phyloP scores from a whole-genome alignment of 2,888 invertebrate species.

The Koerneria pararmatus region DNA sequence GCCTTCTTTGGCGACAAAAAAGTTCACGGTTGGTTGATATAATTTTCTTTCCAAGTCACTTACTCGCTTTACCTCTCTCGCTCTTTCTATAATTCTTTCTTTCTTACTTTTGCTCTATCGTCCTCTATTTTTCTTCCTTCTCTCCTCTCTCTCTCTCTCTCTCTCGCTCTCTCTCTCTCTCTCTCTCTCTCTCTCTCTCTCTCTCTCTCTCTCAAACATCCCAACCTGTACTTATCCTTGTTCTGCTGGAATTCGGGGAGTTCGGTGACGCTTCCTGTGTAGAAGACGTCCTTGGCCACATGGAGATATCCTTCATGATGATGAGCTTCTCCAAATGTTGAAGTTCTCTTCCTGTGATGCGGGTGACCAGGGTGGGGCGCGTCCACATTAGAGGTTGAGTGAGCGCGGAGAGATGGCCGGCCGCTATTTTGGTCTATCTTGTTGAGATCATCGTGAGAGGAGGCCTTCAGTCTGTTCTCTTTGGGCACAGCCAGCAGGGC shows the following conservation, averaged over 20 bases:
- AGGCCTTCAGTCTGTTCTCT: background rate
- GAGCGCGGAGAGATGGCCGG: too few species aligned
- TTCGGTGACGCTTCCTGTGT: slow-evolving; percentile 78
- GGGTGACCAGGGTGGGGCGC: slow-evolving; percentile 27
- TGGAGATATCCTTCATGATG: slow-evolving; percentile 58
- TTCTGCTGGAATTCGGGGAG: slow-evolving; percentile 76
- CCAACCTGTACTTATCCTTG: slow-evolving; percentile 40
- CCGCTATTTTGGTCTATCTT: too few species aligned
- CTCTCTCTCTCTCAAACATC: background rate
- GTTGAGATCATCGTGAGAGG: slow-evolving; percentile 12
- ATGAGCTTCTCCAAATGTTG: too few species aligned
- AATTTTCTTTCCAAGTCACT: too few species aligned
- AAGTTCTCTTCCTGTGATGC: too few species aligned
- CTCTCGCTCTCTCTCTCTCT: slow-evolving; percentile 3
- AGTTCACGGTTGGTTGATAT: too few species aligned
- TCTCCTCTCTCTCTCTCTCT: slow-evolving; percentile 3
- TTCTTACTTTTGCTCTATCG: background rate
- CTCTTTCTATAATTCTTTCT: background rate
- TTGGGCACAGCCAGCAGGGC: slow-evolving; percentile 23
- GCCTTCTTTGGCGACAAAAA: too few species aligned
- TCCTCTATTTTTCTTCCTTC: background rate
- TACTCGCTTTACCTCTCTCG: background rate
- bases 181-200: slow-evolving; percentile 6
- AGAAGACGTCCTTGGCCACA: slow-evolving; percentile 78
- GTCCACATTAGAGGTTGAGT: too few species aligned